Base-by-base conservation (phyloP, 2,797 vertebrate species). In the Lagodon rhomboides region DNA sequence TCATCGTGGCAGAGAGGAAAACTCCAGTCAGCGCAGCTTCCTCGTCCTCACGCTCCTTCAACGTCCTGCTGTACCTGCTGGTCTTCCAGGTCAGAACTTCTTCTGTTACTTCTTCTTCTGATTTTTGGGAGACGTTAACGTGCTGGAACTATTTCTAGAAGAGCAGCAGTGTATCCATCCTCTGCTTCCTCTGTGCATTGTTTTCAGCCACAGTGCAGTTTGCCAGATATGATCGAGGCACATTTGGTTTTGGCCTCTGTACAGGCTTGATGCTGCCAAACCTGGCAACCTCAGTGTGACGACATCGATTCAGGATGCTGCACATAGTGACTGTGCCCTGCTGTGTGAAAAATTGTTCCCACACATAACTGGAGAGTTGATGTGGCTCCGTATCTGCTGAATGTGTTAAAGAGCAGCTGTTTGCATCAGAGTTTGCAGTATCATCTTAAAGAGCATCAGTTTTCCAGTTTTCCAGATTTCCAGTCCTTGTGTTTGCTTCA, bases 21-120 rank as follows among this genome's bases (percentile, higher is more conserved):
- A 95, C 95, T 66, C 85, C 85, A 3, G 83, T 73, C 60, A 64
- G 68, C 0, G 11, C 88, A 50, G 49, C 85, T 0, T 58, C 89
- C 65, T 60, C 90, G 61, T 96, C 90, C 76, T 69, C 91, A 69
- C 95, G 93, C 0, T 95, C 95, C 53, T 96, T 97, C 76, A 97
- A 98, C 80, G 96, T 99, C 86, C 95, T 99, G 68, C 93, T 99
- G 1, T 99, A 99, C 8, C 94, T 98, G 67, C 95, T 99, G 91
- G 98, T 95, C 9, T 99, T 99, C 92, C 97, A 97, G 94, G 98
- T 98, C 46, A 76, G 91, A 67, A 23, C 38, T 7, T 22, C 49
- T 15, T 49, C 3, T 5, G 16, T n/a, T n/a, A n/a, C n/a, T n/a
- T n/a, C n/a, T n/a, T n/a, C n/a, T n/a, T n/a, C n/a, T 5, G 50